phyloP scores from a whole-genome alignment of 2,797 vertebrate genomes.

The Lophotriccus pileatus region DNA sequence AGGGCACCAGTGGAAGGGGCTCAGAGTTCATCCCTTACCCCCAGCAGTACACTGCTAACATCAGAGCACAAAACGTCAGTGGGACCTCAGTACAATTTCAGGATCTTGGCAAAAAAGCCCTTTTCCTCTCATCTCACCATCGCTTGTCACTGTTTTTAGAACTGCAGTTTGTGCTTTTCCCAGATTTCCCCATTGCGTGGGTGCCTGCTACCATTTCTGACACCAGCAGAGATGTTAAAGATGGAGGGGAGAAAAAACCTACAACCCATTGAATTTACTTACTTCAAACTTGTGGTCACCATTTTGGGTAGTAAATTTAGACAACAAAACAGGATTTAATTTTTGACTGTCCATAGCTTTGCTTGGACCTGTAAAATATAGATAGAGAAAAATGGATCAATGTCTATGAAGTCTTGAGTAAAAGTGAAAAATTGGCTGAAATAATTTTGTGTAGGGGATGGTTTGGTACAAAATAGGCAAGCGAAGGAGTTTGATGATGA shows the following conservation, averaged over 20 bases:
- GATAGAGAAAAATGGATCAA: neutral
- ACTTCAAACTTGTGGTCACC: neutral
- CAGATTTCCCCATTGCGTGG: neutral
- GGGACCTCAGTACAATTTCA: neutral
- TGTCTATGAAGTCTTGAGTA: neutral
- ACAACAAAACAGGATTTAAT: neutral
- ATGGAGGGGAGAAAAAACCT: accelerated
- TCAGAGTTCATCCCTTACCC: neutral
- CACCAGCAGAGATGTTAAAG: neutral
- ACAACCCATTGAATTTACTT: neutral
- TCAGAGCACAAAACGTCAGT: neutral
- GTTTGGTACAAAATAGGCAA: neutral
- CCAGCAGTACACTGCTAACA: neutral
- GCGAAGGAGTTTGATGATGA: neutral
- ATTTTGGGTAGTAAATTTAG: neutral
- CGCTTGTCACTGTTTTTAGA: neutral
- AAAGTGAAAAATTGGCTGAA: neutral
- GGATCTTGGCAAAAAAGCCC: neutral
- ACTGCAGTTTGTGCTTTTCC: neutral
- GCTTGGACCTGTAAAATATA: neutral
- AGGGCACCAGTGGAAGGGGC: neutral
- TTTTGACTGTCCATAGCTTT: neutral
- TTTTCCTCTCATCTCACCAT: neutral
- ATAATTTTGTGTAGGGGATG: neutral
- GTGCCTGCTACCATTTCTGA: neutral